Conservation (phyloP, 2,113 vertebrate species). For the Siphamia tubifer region DNA sequence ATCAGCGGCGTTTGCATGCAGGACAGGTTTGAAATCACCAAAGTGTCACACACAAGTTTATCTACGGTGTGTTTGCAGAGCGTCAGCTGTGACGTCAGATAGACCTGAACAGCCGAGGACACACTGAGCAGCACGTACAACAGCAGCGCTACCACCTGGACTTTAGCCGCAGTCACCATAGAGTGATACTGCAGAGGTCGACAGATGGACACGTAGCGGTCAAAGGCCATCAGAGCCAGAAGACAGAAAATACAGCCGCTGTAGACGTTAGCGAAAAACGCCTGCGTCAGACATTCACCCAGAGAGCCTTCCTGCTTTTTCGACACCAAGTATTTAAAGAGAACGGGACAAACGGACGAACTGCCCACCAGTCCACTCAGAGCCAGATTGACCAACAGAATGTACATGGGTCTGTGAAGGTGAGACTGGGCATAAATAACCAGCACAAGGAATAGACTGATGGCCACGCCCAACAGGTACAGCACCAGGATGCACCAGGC, state of each 20-base stretch:
- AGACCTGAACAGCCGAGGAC: not conserved
- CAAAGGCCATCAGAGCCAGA: slow-evolving; percentile 33
- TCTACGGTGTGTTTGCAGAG: not conserved
- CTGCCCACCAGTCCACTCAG: slow-evolving; percentile 6
- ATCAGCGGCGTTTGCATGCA: not conserved
- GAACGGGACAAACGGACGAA: not conserved
- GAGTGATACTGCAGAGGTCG: slow-evolving; percentile 28
- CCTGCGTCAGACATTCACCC: not conserved
- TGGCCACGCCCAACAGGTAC: not conserved
- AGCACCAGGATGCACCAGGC: not conserved
- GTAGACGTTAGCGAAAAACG: slow-evolving; percentile 13
- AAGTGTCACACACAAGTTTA: slow-evolving; percentile 5
- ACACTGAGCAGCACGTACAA: not conserved
- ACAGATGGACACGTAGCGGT: slow-evolving; percentile 33
- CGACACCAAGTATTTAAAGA: not conserved
- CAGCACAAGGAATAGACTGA: not conserved
- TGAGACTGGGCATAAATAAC: not conserved
- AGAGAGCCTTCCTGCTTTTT: not conserved
- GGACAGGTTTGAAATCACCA: not conserved
- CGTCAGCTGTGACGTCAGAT: not conserved
- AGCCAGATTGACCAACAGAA: slow-evolving; percentile 1
- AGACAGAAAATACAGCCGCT: not conserved
- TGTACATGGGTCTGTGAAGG: slow-evolving; percentile 30
- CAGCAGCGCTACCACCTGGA: not conserved
- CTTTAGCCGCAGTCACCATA: slow-evolving; percentile 5